phyloP scores from a whole-genome alignment of 2,797 vertebrate genomes.

The Anguilla megastoma region DNA sequence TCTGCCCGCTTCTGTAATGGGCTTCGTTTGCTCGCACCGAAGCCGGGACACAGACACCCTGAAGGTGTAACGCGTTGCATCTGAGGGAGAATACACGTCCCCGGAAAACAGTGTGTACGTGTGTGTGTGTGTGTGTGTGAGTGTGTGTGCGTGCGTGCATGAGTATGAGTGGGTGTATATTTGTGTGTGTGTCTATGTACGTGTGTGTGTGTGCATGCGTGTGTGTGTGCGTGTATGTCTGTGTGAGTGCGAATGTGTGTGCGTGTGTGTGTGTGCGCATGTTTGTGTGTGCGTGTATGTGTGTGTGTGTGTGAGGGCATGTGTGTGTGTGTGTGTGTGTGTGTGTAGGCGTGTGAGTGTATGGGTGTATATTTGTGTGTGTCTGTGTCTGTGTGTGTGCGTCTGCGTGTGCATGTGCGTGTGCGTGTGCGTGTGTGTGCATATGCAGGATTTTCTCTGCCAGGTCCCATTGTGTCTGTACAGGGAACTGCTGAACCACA shows the following conservation, averaged over 20 bases:
- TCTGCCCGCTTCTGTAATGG: neutral
- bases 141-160: neutral
- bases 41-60: neutral
- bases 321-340: neutral
- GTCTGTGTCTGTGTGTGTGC: neutral
- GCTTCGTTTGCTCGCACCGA: neutral
- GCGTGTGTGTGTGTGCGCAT: neutral
- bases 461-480: neutral
- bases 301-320: neutral
- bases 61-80: neutral
- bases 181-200: neutral
- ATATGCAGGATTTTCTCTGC: neutral
- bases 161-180: neutral
- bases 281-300: neutral
- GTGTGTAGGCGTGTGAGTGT: neutral
- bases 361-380: neutral
- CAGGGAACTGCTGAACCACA: neutral
- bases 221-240: neutral
- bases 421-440: neutral
- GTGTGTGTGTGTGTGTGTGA: neutral
- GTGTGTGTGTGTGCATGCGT: neutral
- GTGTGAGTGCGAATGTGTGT: neutral
- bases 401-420: neutral
- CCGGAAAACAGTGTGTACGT: neutral
- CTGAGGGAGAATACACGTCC: neutral